Base-by-base conservation (phyloP, 1,140 invertebrate species). In the Stegodyphus mimosarum region DNA sequence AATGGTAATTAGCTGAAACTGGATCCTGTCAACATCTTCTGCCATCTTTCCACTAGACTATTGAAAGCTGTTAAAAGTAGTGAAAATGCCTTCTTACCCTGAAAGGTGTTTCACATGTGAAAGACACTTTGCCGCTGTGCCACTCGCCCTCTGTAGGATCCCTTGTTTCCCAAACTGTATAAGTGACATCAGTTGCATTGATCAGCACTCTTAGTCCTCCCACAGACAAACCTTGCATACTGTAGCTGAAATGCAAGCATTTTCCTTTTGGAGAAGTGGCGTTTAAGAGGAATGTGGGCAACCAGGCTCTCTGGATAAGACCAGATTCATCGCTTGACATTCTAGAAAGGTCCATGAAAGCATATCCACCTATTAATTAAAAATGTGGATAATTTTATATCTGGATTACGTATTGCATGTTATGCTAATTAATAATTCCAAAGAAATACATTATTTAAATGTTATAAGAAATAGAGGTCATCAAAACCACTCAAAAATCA, bases 81-180 rank as follows among this genome's bases (percentile, higher is more conserved):
- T n/a, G 17, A 67, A 15, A 7, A 15, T 67, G 10, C 2, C 2
- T 48, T 18, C 70, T 80, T 55, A 86, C 86, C 48, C 86, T 79
- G 74, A 67, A 87, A 1, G 73, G 53, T 2, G 75, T 81, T 49
- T 87, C 86, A 17, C 80, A 84, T 13, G 86, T 78, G 60, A 79
- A 87, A 9, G 80, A 75, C 1, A 81, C 83, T 33, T 85, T 87
- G 6, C 75, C 86, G 33, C 33, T 64, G 4, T 53, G 33, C 86
- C 86, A 87, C 10, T 81, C 72, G 2, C 86, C 86, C 9, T 79
- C 80, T 9, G 86, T 87, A 6, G 86, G 73, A n/a, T 87, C 86
- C 10, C 48, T 72, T 3, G 74, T 70, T 33, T 84, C 83, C 86
- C 86, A 87, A 6, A 87, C 60, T 6, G 86, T 74, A 50, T 83